Conservation (phyloP, 2,797 vertebrate species). For the Crypturellus tataupa region DNA sequence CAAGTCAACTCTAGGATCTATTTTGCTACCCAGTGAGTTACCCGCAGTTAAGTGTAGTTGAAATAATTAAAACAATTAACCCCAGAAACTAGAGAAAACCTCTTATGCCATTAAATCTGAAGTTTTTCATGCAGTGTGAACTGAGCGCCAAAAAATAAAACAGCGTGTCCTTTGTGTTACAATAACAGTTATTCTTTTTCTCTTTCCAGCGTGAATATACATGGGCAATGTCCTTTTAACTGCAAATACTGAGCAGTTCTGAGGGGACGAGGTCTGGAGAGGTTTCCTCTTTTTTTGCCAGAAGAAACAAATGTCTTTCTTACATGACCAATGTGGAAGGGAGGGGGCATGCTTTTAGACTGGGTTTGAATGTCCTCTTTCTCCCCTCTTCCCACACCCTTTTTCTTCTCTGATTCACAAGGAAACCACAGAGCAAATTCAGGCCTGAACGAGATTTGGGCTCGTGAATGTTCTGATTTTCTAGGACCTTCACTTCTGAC, state of each 20-base stretch:
- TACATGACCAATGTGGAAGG: background rate
- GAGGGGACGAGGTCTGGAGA: constrained; percentile 50
- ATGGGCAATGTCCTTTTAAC: background rate
- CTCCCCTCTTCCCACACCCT: constrained; percentile 49
- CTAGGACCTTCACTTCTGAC: constrained; percentile 7
- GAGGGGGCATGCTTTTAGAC: constrained; percentile 14
- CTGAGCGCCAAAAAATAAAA: background rate
- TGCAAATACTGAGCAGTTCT: background rate
- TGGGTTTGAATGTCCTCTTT: background rate
- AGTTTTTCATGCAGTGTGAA: background rate
- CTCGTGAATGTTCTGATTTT: constrained; percentile 22
- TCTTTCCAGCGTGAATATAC: background rate
- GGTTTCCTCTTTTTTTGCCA: constrained; percentile 35
- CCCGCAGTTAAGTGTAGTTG: background rate
- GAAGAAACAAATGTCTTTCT: constrained; percentile 63
- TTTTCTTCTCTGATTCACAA: constrained; percentile 51
- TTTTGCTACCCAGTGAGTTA: background rate
- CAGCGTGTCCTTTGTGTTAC: background rate
- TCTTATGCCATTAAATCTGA: background rate
- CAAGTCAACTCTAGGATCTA: background rate
- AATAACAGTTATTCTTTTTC: background rate
- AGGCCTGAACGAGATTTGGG: background rate
- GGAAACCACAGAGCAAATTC: constrained; percentile 66
- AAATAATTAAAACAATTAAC: background rate
- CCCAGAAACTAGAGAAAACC: background rate